Percentiles rank a stretch among this genome's conserved stretches.
Conservation (phyloP, 2,888 invertebrate species). For the Baronia brevicornis region DNA sequence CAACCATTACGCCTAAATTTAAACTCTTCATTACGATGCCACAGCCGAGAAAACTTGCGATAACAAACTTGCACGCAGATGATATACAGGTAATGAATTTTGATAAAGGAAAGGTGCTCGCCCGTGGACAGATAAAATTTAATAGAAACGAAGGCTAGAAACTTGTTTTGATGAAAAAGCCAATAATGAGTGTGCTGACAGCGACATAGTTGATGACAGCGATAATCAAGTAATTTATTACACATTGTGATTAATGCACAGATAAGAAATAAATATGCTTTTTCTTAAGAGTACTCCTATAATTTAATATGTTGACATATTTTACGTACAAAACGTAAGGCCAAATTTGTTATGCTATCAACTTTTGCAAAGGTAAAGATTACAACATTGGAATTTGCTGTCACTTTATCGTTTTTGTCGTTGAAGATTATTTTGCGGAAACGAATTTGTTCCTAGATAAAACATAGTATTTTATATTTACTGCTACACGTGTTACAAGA, state of each 20-base stretch:
- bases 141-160: constrained; percentile 31
- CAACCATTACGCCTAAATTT: constrained; percentile 75
- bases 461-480: constrained; percentile 1
- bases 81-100: constrained; percentile 68
- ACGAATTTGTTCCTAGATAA: neutral
- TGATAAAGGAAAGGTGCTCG: constrained; percentile 50
- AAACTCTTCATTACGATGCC: constrained; percentile 73
- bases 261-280: constrained; percentile 22
- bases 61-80: constrained; percentile 59
- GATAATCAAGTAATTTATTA: constrained; percentile 35
- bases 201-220: constrained; percentile 32
- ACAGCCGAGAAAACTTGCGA: constrained; percentile 68
- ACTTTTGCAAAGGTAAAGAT: constrained; percentile 14
- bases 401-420: neutral
- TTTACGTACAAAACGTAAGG: constrained; percentile 12
- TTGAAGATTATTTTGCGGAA: neutral
- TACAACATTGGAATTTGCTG: constrained; percentile 5
- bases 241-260: constrained; percentile 24
- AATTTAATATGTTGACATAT: constrained; percentile 11
- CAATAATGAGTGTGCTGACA: constrained; percentile 39
- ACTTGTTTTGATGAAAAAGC: constrained; percentile 36
- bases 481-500: too few species aligned
- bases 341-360: constrained; percentile 11
- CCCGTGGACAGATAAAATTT: constrained; percentile 38
- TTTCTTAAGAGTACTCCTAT: constrained; percentile 18